Evolutionary conservation across 2,113 vertebrate genomes (phyloP).

Genomic region (Campylorhamphus procurvoides): DNA sequence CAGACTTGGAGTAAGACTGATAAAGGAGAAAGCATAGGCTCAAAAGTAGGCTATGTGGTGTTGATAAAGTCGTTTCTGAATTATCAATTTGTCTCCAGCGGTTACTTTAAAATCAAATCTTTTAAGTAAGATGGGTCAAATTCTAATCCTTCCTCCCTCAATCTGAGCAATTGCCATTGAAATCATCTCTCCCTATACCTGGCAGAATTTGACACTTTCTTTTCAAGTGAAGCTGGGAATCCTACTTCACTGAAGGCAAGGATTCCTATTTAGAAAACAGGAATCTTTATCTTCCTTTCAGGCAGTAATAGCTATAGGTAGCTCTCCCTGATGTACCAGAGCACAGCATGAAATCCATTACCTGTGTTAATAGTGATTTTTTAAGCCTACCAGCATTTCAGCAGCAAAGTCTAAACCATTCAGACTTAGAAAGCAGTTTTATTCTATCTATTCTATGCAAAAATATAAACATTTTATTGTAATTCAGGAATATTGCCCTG

Average conservation of each 20-base stretch:
- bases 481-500: not conserved
- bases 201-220: not conserved
- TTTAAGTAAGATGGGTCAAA: not conserved
- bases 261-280: not conserved
- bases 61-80: not conserved
- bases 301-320: constrained; percentile 13
- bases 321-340: constrained; percentile 14
- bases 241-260: not conserved
- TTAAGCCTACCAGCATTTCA: constrained; percentile 35
- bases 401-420: constrained; percentile 34
- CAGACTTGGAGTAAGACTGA: not conserved
- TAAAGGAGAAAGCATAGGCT: not conserved
- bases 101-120: not conserved
- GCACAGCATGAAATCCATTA: constrained; percentile 42
- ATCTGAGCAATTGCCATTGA: not conserved
- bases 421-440: constrained; percentile 35
- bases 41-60: not conserved
- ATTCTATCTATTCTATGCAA: constrained; percentile 13
- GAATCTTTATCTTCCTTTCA: constrained; percentile 34
- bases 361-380: constrained; percentile 25
- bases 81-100: not conserved
- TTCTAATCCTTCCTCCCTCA: not conserved
- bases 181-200: not conserved
- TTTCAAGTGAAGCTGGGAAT: not conserved
- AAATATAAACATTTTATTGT: constrained; percentile 15